A percentile compares a stretch with the other conserved stretches of the same genome.
Conservation (phyloP, 1,140 invertebrate genomes). For the Elysia chlorotica region DNA sequence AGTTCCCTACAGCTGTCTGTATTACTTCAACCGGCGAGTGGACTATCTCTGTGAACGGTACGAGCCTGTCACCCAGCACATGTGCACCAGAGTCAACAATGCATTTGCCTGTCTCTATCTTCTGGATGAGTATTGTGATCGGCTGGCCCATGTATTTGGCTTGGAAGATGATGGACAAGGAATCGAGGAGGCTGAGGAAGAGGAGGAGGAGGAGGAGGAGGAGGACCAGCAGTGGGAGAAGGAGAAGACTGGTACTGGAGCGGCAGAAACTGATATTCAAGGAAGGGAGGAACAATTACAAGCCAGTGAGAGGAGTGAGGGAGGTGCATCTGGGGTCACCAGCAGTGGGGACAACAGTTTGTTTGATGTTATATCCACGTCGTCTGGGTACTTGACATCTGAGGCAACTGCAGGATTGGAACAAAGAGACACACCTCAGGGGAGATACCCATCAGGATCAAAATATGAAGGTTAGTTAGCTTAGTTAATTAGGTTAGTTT, state of each 20-base stretch:
- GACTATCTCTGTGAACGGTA: constrained; percentile 42
- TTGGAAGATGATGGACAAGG: neutral
- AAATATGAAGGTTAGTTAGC: no score
- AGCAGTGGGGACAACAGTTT: neutral
- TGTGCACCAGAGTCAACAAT: constrained; percentile 54
- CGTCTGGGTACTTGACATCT: no score
- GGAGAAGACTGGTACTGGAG: neutral
- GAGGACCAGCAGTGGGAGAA: neutral
- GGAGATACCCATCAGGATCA: no score
- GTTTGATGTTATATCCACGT: no score
- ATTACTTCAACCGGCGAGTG: constrained; percentile 36
- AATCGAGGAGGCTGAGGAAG: neutral
- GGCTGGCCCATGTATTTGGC: constrained; percentile 1
- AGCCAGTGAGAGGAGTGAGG: neutral
- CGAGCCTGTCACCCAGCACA: constrained; percentile 50
- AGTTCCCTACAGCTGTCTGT: constrained; percentile 33
- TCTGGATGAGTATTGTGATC: constrained; percentile 29
- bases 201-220: neutral
- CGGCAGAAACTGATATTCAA: neutral
- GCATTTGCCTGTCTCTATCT: constrained; percentile 32
- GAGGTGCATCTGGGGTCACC: neutral
- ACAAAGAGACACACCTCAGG: no score
- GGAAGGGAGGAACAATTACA: neutral
- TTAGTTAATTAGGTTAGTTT: no score
- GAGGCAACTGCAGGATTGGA: no score